These are phyloP conservation scores for Euphysa ruthae DNA, from an alignment of 30 jellyfish, hydroid and myxozoan species.

Conservation along the genomic window DNA sequence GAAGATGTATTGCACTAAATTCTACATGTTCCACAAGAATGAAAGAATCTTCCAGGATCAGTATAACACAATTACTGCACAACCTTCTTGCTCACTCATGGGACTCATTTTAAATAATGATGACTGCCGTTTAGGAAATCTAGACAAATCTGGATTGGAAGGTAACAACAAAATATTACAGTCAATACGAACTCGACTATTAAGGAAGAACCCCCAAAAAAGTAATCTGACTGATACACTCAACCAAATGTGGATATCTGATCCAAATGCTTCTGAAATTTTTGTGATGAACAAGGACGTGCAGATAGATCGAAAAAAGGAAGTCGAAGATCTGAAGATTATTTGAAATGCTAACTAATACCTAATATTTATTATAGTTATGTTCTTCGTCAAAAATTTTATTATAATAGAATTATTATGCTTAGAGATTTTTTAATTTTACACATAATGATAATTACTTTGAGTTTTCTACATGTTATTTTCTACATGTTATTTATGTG, in stretches of 20 bases:
- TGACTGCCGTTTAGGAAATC: not conserved
- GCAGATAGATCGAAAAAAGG: too few relatives aligned
- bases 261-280: slow-evolving; percentile 8
- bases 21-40: slow-evolving; percentile 1
- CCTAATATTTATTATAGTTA: too few relatives aligned
- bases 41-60: not conserved
- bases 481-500: too few relatives aligned
- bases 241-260: slow-evolving; percentile 21
- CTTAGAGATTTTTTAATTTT: too few relatives aligned
- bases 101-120: slow-evolving; percentile 7
- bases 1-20: not conserved
- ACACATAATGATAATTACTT: too few relatives aligned
- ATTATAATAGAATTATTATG: too few relatives aligned
- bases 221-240: not conserved
- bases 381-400: too few relatives aligned
- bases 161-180: slow-evolving; percentile 21
- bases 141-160: slow-evolving; percentile 24
- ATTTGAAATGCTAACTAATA: not conserved
- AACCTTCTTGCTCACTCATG: slow-evolving; percentile 25
- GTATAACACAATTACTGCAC: slow-evolving; percentile 11
- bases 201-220: slow-evolving; percentile 10
- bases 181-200: not conserved
- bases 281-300: too few relatives aligned
- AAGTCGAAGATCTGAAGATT: not conserved
- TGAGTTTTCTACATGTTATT: too few relatives aligned